Evolutionary conservation across 2,888 invertebrate genomes (phyloP), one percentile per base, ranked within the genome.

Genomic region (Apodemia mormo): DNA sequence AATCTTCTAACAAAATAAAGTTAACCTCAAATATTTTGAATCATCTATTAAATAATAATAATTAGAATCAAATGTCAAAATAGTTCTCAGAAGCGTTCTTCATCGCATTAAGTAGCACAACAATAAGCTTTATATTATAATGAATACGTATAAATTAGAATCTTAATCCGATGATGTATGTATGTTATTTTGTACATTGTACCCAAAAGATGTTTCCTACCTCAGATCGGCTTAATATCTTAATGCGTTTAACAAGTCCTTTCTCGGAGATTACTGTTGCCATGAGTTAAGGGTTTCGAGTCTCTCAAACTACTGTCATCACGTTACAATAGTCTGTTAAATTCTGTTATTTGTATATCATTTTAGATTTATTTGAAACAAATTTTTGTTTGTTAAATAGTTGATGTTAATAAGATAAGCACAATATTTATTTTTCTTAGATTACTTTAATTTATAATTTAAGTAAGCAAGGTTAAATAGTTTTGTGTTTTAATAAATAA

Each of bases 31-130:
- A 30, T 58, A 30, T 29, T 30, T 58, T 33, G 30, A 30, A 58
- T 58, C 30, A 58, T 30, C 58, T 78, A 85, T 90, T 84, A 90
- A 83, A 82, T 85, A 85, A 83, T 86, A 88, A 89, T 90, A 91
- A 92, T 92, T 90, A 87, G 87, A 83, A 85, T 85, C 83, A 79
- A 79, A 84, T 89, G 92, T 92, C 92, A 92, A 90, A 92, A 92
- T 88, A 92, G 84, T 81, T 82, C 82, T 81, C 82, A 81, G 80
- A 76, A 74, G 78, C 81, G 82, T 83, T 82, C 81, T 82, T 82
- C 81, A 79, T 78, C 77, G 80, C 85, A 83, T 85, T 89, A 89
- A 90, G 88, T 85, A 88, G 84, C 78, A 79, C 79, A 83, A 85
- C 86, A 86, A 87, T 85, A 82, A 81, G 80, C 81, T 81, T 84